Percentiles rank a stretch among this genome's conserved stretches.
These are phyloP conservation scores for Hyperoplus immaculatus DNA, from an alignment of 2,797 vertebrate species.

Conservation along the genomic window DNA sequence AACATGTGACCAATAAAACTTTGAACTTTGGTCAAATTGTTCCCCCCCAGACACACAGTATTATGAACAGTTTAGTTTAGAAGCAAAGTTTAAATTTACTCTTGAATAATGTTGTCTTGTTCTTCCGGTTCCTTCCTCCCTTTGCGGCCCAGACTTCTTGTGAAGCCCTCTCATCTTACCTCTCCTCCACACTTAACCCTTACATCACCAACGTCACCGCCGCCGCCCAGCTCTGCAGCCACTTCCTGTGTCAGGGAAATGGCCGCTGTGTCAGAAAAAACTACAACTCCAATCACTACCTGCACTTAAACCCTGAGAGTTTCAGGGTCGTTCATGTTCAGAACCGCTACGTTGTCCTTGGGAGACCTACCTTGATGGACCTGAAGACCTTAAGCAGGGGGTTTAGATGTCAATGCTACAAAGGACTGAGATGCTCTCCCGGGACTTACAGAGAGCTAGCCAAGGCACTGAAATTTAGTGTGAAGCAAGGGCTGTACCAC, in stretches of 20 bases:
- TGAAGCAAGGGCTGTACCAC: conserved; percentile 44
- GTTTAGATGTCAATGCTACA: conserved; percentile 87
- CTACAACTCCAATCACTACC: conserved; percentile 85
- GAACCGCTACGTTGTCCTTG: conserved; percentile 77
- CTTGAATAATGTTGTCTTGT: background rate
- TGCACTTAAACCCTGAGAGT: conserved; percentile 86
- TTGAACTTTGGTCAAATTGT: background rate
- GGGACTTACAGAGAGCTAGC: conserved; percentile 52
- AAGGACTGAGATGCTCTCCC: conserved; percentile 76
- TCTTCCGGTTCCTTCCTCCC: background rate
- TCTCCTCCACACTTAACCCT: conserved; percentile 81
- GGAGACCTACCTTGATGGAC: conserved; percentile 81
- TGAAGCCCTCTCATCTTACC: conserved; percentile 81
- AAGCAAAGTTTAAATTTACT: background rate
- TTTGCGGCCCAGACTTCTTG: conserved; percentile 81
- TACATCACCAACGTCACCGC: conserved; percentile 88
- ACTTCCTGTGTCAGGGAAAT: conserved; percentile 83
- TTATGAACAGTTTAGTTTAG: background rate
- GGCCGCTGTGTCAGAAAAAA: conserved; percentile 85
- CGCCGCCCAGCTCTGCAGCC: conserved; percentile 87
- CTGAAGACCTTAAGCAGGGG: conserved; percentile 76
- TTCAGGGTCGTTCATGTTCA: conserved; percentile 76
- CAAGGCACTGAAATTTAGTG: conserved; percentile 51
- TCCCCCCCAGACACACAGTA: background rate
- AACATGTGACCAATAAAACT: too few species aligned